Evolutionary conservation across 2,888 invertebrate species (phyloP), one percentile per base, ranked within the genome.

Genomic region (Holacanthella duospinosa): DNA sequence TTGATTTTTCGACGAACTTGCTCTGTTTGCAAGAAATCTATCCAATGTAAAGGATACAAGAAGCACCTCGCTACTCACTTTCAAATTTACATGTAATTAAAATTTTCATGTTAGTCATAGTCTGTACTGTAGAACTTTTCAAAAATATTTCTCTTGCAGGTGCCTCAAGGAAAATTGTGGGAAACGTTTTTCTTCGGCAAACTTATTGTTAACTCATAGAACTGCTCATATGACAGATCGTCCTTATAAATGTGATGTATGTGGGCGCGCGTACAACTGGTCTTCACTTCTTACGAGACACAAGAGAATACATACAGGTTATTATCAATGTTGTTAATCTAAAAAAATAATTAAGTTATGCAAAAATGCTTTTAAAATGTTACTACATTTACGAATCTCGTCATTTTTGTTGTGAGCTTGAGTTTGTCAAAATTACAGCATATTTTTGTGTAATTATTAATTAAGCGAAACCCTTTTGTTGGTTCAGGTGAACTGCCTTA

Each of bases 231-330:
- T 36, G 36, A 16, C 6, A 16, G 71, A 71, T 43, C 57, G 71
- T 16, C 69, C 68, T 59, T 71, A 69, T 36, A 48, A 68, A 27
- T 71, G 73, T 57, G 59, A 67, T 21, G 60, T 68, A 24, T 73
- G 73, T 43, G 70, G 70, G 55, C 64, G 70, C 27, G 73, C 73
- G 9, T 73, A 73, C 36, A 73, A 73, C 28, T 73, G 71, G 59
- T 68, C 70, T n/a, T 70, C 71, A 4, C 64, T 73, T 29, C 63
- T 73, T 3, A 71, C 69, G 65, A 55, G 73, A 28, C 66, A 65
- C 55, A 59, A 56, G 61, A 60, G 65, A 43, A 60, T 63, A 1
- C 65, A 65, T 43, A 63, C 63, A 1, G 65, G 65, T 21, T 60
- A 65, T 25, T 6, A 24, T 16, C 6, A 48, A 48, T 9, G 19